A percentile compares a stretch with the other conserved stretches of the same genome.
Evolutionary conservation across 2,888 invertebrate species (phyloP).

Genomic region (Apotomis capreana): DNA sequence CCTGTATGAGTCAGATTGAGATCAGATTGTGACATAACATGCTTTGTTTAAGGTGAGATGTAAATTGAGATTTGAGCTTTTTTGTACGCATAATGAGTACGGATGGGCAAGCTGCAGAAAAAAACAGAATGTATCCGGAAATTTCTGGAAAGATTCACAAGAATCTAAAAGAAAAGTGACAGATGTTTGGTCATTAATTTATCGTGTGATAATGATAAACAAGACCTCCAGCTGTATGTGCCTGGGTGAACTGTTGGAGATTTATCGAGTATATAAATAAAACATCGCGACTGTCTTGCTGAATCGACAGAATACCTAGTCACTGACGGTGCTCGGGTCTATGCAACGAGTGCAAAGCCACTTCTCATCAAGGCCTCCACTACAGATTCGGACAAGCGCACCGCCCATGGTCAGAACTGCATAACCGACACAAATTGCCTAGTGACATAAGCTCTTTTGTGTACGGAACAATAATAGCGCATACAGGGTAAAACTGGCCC

Average conservation of each 20-base stretch:
- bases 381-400: not conserved
- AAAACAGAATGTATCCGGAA: no score
- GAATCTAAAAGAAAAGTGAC: no score
- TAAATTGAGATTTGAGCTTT: conserved; percentile 17
- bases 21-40: conserved; percentile 4
- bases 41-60: conserved; percentile 4
- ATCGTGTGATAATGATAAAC: no score
- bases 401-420: not conserved
- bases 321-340: not conserved
- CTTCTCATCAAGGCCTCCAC: not conserved
- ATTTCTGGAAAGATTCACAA: no score
- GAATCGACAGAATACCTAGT: no score
- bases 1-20: conserved; percentile 18
- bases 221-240: no score
- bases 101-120: not conserved
- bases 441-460: not conserved
- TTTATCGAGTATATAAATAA: no score
- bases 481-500: conserved; percentile 8
- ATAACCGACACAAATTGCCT: not conserved
- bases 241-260: no score
- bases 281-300: no score
- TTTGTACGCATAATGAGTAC: not conserved
- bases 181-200: no score
- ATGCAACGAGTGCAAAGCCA: not conserved
- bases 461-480: not conserved